Conservation (phyloP, 1,140 invertebrate species). For the Sycophaga agraensis region DNA sequence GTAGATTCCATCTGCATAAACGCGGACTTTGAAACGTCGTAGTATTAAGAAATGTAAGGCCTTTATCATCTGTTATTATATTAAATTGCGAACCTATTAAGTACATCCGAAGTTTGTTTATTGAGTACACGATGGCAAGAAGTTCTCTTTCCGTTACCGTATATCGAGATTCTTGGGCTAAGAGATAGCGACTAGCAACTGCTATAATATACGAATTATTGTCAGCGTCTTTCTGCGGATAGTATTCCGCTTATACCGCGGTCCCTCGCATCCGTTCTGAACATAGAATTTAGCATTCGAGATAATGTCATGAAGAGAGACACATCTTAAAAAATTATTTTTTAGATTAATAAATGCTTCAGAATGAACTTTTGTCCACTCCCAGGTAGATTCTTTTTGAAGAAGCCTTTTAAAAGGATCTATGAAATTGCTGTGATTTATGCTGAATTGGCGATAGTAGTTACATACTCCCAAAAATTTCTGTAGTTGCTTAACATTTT, state of each 20-base stretch:
- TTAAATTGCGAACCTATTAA: conserved; percentile 30
- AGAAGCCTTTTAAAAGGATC: conserved; percentile 30
- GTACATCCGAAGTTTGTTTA: conserved; percentile 40
- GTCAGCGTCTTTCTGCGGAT: conserved; percentile 24
- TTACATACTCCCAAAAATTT: too few species aligned
- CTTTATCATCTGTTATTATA: conserved; percentile 56
- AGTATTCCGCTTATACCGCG: conserved; percentile 27
- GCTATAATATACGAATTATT: conserved; percentile 24
- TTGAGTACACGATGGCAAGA: conserved; percentile 39
- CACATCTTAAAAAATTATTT: conserved; percentile 19
- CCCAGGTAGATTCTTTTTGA: conserved; percentile 18
- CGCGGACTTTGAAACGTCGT: conserved; percentile 48
- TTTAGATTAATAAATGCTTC: conserved; percentile 26
- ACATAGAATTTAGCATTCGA: conserved; percentile 1
- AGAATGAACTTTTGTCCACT: conserved; percentile 19
- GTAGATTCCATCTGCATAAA: conserved; percentile 23
- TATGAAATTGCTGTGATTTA: conserved; percentile 22
- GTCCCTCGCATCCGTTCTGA: conserved; percentile 32
- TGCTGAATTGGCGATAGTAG: conserved; percentile 29
- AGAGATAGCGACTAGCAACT: conserved; percentile 26
- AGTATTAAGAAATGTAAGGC: conserved; percentile 47
- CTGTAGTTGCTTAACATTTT: conserved; percentile 29
- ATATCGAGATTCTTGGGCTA: conserved; percentile 25
- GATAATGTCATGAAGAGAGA: conserved; percentile 13
- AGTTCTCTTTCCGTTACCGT: conserved; percentile 44